These are phyloP conservation scores for Sternarchorhynchus goeldii DNA, from an alignment of 2,797 vertebrate genomes.

Conservation along the genomic window DNA sequence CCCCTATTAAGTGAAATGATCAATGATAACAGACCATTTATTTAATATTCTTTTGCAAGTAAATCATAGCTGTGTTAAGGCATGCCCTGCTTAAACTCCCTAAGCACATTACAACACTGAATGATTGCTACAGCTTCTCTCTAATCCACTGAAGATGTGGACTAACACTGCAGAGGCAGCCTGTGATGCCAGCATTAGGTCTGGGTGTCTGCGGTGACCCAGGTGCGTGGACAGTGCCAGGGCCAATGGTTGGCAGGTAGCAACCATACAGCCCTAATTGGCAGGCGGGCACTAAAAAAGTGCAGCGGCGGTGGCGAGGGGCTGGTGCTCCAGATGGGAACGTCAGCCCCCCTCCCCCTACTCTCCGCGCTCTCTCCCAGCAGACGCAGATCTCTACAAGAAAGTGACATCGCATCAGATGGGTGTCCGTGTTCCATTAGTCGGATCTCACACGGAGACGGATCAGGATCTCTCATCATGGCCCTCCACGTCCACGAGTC, in stretches of 20 bases:
- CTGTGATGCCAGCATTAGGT: constrained; percentile 64
- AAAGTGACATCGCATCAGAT: constrained; percentile 19
- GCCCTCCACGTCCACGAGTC: neutral
- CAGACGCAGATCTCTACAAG: neutral
- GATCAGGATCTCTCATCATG: constrained; percentile 1
- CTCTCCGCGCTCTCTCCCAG: neutral
- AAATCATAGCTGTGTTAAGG: neutral
- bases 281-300: constrained; percentile 8
- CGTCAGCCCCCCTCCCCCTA: neutral
- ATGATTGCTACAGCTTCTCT: neutral
- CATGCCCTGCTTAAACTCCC: neutral
- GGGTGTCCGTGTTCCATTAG: constrained; percentile 14
- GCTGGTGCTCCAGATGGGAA: constrained; percentile 24
- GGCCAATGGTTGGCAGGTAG: neutral
- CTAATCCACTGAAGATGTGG: neutral
- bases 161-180: neutral
- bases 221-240: constrained; percentile 38
- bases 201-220: constrained; percentile 67
- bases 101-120: neutral
- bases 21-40: too few relatives aligned
- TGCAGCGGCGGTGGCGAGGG: constrained; percentile 13
- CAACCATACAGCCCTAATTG: constrained; percentile 15
- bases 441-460: constrained; percentile 23
- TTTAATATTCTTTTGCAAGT: neutral
- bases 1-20: neutral